Percentiles rank a stretch among this genome's conserved stretches.
Evolutionary conservation across 2,888 invertebrate species (phyloP).

Genomic region (Nesidiocoris tenuis): DNA sequence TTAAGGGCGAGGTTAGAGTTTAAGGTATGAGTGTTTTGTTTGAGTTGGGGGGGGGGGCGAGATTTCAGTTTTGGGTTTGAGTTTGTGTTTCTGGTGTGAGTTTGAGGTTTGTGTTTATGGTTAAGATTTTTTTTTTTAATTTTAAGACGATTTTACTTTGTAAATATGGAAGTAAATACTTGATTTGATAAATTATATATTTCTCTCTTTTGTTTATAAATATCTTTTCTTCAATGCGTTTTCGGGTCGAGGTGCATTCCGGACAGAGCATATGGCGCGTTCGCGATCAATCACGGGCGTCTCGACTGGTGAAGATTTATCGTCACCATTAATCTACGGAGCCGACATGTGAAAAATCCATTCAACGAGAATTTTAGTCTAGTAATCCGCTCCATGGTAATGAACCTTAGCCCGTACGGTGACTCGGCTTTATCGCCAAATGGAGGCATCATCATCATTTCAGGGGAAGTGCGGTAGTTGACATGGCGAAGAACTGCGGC

Average conservation of each 20-base stretch:
- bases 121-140: no score
- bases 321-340: neutral
- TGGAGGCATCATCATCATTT: neutral
- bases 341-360: neutral
- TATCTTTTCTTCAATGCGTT: no score
- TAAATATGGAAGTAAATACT: no score
- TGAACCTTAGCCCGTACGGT: neutral
- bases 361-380: neutral
- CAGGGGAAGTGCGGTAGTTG: neutral
- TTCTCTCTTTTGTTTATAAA: no score
- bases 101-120: no score
- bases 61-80: no score
- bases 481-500: neutral
- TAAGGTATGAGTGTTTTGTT: no score
- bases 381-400: neutral
- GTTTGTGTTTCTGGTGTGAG: no score
- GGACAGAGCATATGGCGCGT: neutral
- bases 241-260: neutral
- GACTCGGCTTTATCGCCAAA: neutral
- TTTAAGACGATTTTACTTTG: no score
- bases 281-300: neutral
- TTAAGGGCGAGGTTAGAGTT: no score
- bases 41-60: no score
- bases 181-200: no score
- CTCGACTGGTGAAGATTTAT: neutral